Evolutionary conservation across 2,113 vertebrate species (phyloP).

Genomic region (Gnathonemus longibarbis): DNA sequence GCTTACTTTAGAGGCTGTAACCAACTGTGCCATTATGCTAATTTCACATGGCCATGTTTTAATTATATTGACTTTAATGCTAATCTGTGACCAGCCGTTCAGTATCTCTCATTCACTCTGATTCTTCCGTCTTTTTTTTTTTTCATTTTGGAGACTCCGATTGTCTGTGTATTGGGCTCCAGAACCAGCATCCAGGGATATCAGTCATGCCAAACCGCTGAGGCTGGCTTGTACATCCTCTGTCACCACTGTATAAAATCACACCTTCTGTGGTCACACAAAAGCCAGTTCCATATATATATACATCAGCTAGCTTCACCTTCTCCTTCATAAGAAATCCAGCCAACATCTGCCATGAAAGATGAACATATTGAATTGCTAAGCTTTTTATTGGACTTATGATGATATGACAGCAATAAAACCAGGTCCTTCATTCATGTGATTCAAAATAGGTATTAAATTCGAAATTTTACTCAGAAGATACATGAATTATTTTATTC

Average conservation of each 20-base stretch:
- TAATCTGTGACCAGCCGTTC: background rate
- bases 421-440: background rate
- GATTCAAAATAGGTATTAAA: background rate
- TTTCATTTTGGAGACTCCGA: background rate
- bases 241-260: background rate
- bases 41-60: background rate
- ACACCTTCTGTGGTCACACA: background rate
- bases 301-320: background rate
- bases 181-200: background rate
- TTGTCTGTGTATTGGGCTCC: background rate
- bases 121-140: background rate
- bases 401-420: background rate
- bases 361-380: background rate
- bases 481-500: background rate
- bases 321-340: background rate
- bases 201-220: background rate
- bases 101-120: background rate
- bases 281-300: background rate
- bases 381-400: background rate
- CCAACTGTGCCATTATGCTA: background rate
- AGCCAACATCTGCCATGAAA: background rate
- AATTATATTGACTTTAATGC: background rate
- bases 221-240: background rate
- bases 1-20: background rate
- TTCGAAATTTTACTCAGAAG: background rate